Conservation (phyloP, 2,888 invertebrate genomes). For the Dryococelus australis region DNA sequence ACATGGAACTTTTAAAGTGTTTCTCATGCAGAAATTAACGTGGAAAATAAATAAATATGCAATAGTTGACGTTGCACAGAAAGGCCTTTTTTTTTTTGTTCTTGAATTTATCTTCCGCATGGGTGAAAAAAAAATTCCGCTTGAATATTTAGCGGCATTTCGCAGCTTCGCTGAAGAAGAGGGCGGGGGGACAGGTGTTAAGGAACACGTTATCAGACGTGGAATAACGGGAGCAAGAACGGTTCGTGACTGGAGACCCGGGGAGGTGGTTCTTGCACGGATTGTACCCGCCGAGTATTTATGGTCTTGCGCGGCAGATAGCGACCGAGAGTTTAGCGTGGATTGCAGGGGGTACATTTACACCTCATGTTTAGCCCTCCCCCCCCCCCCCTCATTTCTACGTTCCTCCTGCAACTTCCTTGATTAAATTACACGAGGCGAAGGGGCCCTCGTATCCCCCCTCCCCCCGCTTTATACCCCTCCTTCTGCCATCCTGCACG, state of each 20-base stretch:
- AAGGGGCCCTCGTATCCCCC: slow-evolving; percentile 55
- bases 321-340: slow-evolving; percentile 23
- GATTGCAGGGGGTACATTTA: slow-evolving; percentile 54
- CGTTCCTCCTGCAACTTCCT: slow-evolving; percentile 56
- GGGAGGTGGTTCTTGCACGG: neutral
- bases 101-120: too few species aligned
- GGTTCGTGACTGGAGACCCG: neutral
- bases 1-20: too few species aligned
- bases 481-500: neutral
- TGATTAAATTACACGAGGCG: slow-evolving; percentile 61
- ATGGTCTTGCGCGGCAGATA: slow-evolving; percentile 39
- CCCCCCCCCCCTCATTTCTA: slow-evolving; percentile 42
- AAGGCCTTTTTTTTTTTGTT: too few species aligned
- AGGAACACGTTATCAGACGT: neutral
- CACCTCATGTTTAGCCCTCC: slow-evolving; percentile 58
- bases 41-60: too few species aligned
- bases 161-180: too few species aligned
- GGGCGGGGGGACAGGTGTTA: neutral
- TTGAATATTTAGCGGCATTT: too few species aligned
- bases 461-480: slow-evolving; percentile 17
- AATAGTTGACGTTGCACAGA: too few species aligned
- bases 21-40: too few species aligned
- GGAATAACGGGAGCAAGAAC: neutral
- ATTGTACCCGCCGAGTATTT: slow-evolving; percentile 35
- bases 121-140: too few species aligned